A percentile compares a stretch with the other conserved stretches of the same genome.
These are phyloP conservation scores for Halcyon senegalensis DNA, from an alignment of 2,113 vertebrate species.

Conservation along the genomic window DNA sequence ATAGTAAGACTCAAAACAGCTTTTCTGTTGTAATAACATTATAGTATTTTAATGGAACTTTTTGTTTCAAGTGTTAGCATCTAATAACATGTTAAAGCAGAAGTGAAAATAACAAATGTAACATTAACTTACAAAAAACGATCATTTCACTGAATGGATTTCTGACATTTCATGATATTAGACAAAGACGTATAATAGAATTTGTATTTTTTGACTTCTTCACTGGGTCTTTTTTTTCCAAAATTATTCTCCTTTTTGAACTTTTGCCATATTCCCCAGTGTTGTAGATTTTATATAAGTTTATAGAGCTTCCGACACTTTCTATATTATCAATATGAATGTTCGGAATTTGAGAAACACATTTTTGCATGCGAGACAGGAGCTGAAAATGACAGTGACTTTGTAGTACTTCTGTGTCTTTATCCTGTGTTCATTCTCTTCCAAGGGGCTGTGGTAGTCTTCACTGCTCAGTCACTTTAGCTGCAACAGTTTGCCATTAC, in stretches of 20 bases:
- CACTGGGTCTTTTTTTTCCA: neutral
- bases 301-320: neutral
- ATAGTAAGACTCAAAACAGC: neutral
- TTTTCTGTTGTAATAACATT: neutral
- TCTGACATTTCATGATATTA: neutral
- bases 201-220: neutral
- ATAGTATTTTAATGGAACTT: neutral
- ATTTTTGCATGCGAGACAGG: neutral
- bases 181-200: neutral
- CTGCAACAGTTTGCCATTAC: neutral
- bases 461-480: neutral
- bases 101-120: neutral
- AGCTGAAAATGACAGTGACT: neutral
- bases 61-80: neutral
- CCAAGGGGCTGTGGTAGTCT: neutral
- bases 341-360: neutral
- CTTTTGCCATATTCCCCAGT: neutral
- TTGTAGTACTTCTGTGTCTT: neutral
- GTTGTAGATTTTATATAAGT: neutral
- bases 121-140: neutral
- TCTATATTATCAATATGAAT: neutral
- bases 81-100: neutral
- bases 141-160: rapidly evolving
- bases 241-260: neutral
- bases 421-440: neutral